Conservation (phyloP, 2,888 invertebrate genomes). For the Diaphora mendica region DNA sequence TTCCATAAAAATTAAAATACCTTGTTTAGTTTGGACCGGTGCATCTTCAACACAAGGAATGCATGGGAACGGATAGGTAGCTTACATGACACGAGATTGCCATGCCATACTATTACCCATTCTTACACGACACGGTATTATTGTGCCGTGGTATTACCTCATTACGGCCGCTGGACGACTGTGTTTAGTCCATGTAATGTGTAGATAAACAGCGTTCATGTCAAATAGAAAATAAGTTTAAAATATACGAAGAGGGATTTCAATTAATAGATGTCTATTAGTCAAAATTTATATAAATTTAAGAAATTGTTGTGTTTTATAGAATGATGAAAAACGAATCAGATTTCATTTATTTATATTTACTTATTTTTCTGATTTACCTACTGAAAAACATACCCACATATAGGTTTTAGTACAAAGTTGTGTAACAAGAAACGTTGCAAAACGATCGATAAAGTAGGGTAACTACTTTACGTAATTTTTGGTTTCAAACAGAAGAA, state of each 20-base stretch:
- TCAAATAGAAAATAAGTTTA: constrained; percentile 35
- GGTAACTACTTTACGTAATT: too few relatives aligned
- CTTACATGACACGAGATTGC: constrained; percentile 76
- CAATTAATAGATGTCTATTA: constrained; percentile 9
- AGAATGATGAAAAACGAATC: too few relatives aligned
- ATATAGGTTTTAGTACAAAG: too few relatives aligned
- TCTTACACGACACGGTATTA: constrained; percentile 45
- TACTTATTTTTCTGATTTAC: too few relatives aligned
- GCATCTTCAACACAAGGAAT: constrained; percentile 61
- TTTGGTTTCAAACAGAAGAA: too few relatives aligned
- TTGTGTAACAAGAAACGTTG: too few relatives aligned
- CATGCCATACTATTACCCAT: constrained; percentile 71
- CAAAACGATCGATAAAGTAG: too few relatives aligned
- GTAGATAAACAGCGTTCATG: constrained; percentile 34
- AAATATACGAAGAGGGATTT: constrained; percentile 5
- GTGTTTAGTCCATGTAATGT: constrained; percentile 47
- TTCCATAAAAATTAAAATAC: background rate
- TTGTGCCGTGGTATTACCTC: constrained; percentile 62
- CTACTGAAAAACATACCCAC: too few relatives aligned
- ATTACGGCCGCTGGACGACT: constrained; percentile 51
- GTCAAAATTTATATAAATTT: background rate
- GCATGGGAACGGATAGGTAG: constrained; percentile 82
- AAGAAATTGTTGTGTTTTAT: too few relatives aligned
- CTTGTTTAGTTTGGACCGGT: constrained; percentile 34
- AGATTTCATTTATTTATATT: too few relatives aligned